Evolutionary conservation across 2,888 invertebrate genomes (phyloP), one percentile per base, ranked within the genome.

Genomic region (Salpingus planirostris): DNA sequence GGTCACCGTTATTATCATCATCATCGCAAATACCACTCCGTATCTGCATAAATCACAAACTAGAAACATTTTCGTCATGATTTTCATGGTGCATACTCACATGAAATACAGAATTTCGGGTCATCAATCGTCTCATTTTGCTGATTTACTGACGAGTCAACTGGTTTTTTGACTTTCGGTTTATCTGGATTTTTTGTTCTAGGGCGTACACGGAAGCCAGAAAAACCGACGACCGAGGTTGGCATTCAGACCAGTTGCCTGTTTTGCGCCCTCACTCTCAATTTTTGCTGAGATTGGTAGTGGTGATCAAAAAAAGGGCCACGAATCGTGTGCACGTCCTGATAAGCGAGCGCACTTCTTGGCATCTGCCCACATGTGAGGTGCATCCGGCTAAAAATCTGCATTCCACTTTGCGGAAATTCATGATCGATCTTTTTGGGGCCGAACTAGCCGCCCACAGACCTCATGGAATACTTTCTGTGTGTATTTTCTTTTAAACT

Each of bases 341-440:
- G 36, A 68, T 90, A 24, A 88, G 89, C 55, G 90, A 92, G 59
- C 82, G 83, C 59, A 82, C 81, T 29, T 73, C 78, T 14, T 76
- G 82, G 56, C 89, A 91, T 67, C 74, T 91, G 47, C 92, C 92
- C 13, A 75, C 82, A 10, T 89, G 87, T 57, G 90, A 92, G 66
- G 78, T 92, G 41, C 85, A 90, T 67, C 90, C 90, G 15, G 76
- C 77, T 22, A 80, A 84, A 56, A 90, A 84, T 65, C 65, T 91
- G 11, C 88, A 91, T 65, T 86, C 89, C 1, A 88, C 89, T 27
- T 64, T 92, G 42, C 76, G 87, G 45, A 81, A 82, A 59, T 92
- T 89, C 60, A 88, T 92, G 88, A 81, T 87, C 40, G 87, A 91
- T 64, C 76, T 91, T 55, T 91, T 91, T 69, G 90, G 90, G 11